Conservation (phyloP, 2,797 vertebrate species). For the Ara ararauna region DNA sequence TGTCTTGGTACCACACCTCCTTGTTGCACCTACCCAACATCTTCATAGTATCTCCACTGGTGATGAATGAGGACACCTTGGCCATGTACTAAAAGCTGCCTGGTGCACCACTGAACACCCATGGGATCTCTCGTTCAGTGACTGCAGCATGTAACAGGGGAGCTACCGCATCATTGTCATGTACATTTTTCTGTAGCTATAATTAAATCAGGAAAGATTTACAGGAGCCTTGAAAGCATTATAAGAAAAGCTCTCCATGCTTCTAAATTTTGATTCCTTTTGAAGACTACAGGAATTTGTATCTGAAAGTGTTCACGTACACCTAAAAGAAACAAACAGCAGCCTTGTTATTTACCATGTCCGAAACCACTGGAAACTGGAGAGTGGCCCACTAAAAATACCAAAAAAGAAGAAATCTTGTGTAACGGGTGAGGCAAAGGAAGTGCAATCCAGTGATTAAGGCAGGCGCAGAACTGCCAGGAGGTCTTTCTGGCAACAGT, state of each 20-base stretch:
- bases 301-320: not conserved
- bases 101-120: not conserved
- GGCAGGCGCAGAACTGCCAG: not conserved
- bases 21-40: not conserved
- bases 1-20: not conserved
- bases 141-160: not conserved
- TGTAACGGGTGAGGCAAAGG: not conserved
- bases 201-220: not conserved
- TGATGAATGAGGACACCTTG: not conserved
- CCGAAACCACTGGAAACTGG: conserved; percentile 2
- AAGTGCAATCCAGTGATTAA: not conserved
- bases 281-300: not conserved
- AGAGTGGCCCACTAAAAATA: not conserved
- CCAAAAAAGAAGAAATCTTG: not conserved
- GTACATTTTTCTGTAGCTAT: not conserved
- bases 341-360: not conserved
- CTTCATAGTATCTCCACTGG: not conserved
- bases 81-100: not conserved
- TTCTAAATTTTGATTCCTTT: not conserved
- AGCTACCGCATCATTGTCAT: not conserved
- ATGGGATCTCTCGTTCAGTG: not conserved
- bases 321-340: not conserved
- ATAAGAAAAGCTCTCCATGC: not conserved
- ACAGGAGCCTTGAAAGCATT: not conserved
- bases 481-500: conserved; percentile 12